Percentiles rank a stretch among this genome's conserved stretches.
Evolutionary conservation across 2,797 vertebrate genomes (phyloP).

Genomic region (Amphiprion clarkii): DNA sequence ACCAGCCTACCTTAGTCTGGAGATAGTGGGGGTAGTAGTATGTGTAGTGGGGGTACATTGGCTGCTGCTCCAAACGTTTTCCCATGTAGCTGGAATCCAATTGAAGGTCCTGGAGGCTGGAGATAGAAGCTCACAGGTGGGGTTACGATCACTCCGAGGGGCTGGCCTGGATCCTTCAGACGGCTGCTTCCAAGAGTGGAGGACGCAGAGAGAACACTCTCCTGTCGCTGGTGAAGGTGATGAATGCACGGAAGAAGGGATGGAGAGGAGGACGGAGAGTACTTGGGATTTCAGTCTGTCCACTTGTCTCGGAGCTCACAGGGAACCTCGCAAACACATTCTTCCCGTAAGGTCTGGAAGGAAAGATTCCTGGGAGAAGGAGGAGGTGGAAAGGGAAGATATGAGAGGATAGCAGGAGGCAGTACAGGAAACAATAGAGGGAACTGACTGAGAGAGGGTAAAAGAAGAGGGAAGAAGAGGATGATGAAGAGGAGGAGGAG

Average conservation of each 20-base stretch:
- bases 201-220: slow-evolving; percentile 53
- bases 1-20: slow-evolving; percentile 94
- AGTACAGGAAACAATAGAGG: slow-evolving; percentile 72
- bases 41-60: slow-evolving; percentile 99
- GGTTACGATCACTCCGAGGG: slow-evolving; percentile 54
- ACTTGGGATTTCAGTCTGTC: slow-evolving; percentile 69
- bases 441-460: slow-evolving; percentile 60
- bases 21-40: slow-evolving; percentile 99
- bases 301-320: slow-evolving; percentile 58
- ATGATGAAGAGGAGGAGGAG: slow-evolving; percentile 51
- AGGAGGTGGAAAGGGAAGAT: slow-evolving; percentile 57
- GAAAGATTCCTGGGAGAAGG: slow-evolving; percentile 47
- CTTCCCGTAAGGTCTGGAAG: slow-evolving; percentile 42
- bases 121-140: slow-evolving; percentile 70
- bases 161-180: slow-evolving; percentile 65
- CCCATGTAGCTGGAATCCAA: slow-evolving; percentile 99
- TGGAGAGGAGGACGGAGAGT: slow-evolving; percentile 47
- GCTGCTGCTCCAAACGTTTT: slow-evolving; percentile 99
- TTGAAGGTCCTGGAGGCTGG: slow-evolving; percentile 89
- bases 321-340: slow-evolving; percentile 58
- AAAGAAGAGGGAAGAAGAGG: slow-evolving; percentile 59
- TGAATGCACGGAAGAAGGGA: slow-evolving; percentile 53
- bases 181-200: slow-evolving; percentile 58
- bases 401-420: slow-evolving; percentile 50
- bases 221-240: slow-evolving; percentile 44